Evolutionary conservation across 2,797 vertebrate species (phyloP).

Genomic region (Naso thynnoides): DNA sequence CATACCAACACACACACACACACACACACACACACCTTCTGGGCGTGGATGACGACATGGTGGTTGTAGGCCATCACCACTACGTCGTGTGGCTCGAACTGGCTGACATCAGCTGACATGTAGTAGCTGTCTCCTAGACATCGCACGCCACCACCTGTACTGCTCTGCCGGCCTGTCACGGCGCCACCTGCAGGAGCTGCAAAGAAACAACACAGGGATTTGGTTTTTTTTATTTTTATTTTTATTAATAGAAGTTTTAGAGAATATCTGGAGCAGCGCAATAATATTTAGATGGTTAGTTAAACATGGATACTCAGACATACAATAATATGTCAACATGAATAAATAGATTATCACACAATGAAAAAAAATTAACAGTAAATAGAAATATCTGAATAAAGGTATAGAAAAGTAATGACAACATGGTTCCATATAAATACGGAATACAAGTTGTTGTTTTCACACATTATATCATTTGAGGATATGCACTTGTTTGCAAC

Average conservation of each 20-base stretch:
- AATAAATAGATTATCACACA: neutral
- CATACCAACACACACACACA: neutral
- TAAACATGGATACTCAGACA: neutral
- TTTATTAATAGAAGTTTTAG: neutral
- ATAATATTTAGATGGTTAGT: no score
- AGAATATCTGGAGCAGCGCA: neutral
- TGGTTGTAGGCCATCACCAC: constrained; percentile 86
- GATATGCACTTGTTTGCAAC: no score
- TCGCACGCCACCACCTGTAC: constrained; percentile 74
- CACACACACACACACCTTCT: constrained; percentile 84
- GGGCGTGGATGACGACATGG: constrained; percentile 85
- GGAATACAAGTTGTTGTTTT: no score
- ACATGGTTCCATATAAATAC: no score
- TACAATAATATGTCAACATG: neutral
- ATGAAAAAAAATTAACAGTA: neutral
- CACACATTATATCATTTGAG: no score
- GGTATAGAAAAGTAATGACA: no score
- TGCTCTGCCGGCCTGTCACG: constrained; percentile 62
- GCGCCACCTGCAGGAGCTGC: constrained; percentile 67
- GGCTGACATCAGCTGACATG: constrained; percentile 87
- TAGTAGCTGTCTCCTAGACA: constrained; percentile 84
- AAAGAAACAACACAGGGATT: constrained; percentile 12
- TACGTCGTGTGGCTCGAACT: constrained; percentile 88
- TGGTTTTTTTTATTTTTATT: neutral
- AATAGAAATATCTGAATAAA: neutral